These are phyloP conservation scores for Sebastes diploproa DNA, from an alignment of 2,797 vertebrate species.

Conservation along the genomic window DNA sequence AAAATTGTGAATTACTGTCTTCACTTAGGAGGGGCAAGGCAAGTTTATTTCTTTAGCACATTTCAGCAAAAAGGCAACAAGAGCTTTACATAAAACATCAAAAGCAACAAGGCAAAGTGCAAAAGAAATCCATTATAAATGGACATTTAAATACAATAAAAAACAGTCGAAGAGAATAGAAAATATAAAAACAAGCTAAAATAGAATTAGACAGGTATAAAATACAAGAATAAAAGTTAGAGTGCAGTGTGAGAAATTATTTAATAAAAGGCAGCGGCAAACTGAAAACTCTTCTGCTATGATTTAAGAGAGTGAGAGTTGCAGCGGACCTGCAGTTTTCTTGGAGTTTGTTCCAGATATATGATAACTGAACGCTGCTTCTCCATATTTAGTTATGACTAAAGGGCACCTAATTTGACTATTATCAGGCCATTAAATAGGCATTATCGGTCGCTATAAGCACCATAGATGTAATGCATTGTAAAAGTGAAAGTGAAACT, in stretches of 20 bases:
- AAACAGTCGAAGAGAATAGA: background rate
- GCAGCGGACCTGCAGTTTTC: background rate
- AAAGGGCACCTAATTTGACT: background rate
- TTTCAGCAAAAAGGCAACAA: background rate
- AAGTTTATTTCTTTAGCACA: background rate
- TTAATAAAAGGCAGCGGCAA: background rate
- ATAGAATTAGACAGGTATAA: background rate
- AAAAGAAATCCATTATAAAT: rapidly evolving
- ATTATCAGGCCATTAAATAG: background rate
- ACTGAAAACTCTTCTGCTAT: background rate
- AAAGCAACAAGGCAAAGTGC: background rate
- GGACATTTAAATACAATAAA: background rate
- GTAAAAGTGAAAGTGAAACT: background rate
- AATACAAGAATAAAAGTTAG: background rate
- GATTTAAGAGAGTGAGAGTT: background rate
- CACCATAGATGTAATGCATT: background rate
- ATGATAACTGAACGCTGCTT: background rate
- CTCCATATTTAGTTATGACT: background rate
- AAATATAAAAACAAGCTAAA: background rate
- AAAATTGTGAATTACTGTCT: background rate
- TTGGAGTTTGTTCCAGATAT: background rate
- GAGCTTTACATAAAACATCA: background rate
- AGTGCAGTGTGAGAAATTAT: no score
- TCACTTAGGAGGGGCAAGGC: background rate
- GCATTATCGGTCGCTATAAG: background rate